Conservation (phyloP, 2,797 vertebrate species). For the Microctenopoma stevenorrisi region DNA sequence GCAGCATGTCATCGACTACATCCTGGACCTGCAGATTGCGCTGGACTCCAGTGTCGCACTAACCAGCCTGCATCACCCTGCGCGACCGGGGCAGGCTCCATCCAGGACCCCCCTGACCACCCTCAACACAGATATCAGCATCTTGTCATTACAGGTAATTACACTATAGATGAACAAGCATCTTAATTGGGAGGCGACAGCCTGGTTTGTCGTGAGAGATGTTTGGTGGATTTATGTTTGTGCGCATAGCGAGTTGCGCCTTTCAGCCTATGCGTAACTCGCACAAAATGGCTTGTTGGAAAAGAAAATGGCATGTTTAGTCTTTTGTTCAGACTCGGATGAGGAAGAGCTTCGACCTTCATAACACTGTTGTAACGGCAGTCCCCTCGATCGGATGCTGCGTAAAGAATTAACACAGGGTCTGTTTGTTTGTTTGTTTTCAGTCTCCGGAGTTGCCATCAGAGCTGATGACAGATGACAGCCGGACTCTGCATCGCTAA, state of each 20-base stretch:
- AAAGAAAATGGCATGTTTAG: conserved; percentile 55
- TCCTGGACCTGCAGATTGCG: conserved; percentile 98
- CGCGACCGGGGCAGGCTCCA: conserved; percentile 82
- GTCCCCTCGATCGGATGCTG: conserved; percentile 30
- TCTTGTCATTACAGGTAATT: conserved; percentile 96
- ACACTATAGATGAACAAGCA: conserved; percentile 30
- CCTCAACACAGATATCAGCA: conserved; percentile 98
- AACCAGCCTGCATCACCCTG: conserved; percentile 90
- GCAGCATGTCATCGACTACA: conserved; percentile 99
- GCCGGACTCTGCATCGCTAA: conserved; percentile 98
- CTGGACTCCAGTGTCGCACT: conserved; percentile 94
- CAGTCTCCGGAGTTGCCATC: conserved; percentile 96
- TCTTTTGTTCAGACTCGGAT: conserved; percentile 52
- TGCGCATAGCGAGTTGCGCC: conserved; percentile 56
- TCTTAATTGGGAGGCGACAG: background rate
- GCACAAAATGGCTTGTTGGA: conserved; percentile 69
- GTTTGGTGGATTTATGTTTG: conserved; percentile 14
- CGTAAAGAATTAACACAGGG: conserved; percentile 58
- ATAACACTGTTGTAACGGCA: conserved; percentile 33
- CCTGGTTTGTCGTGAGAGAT: conserved; percentile 18
- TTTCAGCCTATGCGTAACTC: conserved; percentile 63
- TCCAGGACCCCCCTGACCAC: conserved; percentile 94
- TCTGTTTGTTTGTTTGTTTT: conserved; percentile 62
- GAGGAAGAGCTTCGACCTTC: conserved; percentile 39
- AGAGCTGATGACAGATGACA: conserved; percentile 94